phyloP scores from a whole-genome alignment of 1,140 invertebrate genomes.

The Lanistes nyassanus region DNA sequence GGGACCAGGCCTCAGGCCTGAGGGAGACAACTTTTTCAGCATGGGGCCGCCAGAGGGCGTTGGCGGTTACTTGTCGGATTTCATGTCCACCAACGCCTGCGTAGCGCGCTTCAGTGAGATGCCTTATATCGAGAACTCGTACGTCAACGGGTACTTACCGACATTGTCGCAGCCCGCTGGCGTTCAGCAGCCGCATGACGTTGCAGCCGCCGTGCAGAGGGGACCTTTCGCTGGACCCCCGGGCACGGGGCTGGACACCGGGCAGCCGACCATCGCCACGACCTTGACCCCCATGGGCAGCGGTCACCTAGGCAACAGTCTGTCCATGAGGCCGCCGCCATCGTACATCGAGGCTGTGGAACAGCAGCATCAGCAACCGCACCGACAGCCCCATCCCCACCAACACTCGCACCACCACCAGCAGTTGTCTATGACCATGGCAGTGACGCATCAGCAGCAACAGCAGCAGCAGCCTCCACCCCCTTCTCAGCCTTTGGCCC shows the following conservation, averaged over 20 bases:
- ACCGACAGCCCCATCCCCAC: slow-evolving; percentile 1
- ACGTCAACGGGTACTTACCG: slow-evolving; percentile 19
- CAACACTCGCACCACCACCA: slow-evolving; percentile 15
- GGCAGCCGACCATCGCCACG: slow-evolving; percentile 11
- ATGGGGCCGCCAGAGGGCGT: slow-evolving; percentile 46
- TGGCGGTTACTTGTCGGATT: slow-evolving; percentile 46
- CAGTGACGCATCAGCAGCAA: slow-evolving; percentile 32
- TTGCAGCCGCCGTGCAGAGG: slow-evolving; percentile 23
- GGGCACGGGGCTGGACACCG: not conserved
- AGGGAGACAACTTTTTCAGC: slow-evolving; percentile 34
- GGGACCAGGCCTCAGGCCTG: slow-evolving; percentile 37
- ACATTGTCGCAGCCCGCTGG: slow-evolving; percentile 24
- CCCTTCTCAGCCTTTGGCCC: slow-evolving; percentile 27
- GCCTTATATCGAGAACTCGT: slow-evolving; percentile 54
- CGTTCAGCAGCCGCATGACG: slow-evolving; percentile 32
- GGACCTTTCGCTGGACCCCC: not conserved
- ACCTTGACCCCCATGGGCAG: slow-evolving; percentile 21
- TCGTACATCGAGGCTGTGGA: slow-evolving; percentile 60
- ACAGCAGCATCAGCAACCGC: slow-evolving; percentile 38
- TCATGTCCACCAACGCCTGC: slow-evolving; percentile 56
- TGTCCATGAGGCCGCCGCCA: slow-evolving; percentile 53
- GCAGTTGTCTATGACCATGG: slow-evolving; percentile 16
- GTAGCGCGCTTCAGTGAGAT: slow-evolving; percentile 58
- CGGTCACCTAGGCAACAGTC: slow-evolving; percentile 15
- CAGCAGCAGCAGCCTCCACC: slow-evolving; percentile 22